Evolutionary conservation across 2,888 invertebrate genomes (phyloP).

Genomic region (Rhynchonema sp.): DNA sequence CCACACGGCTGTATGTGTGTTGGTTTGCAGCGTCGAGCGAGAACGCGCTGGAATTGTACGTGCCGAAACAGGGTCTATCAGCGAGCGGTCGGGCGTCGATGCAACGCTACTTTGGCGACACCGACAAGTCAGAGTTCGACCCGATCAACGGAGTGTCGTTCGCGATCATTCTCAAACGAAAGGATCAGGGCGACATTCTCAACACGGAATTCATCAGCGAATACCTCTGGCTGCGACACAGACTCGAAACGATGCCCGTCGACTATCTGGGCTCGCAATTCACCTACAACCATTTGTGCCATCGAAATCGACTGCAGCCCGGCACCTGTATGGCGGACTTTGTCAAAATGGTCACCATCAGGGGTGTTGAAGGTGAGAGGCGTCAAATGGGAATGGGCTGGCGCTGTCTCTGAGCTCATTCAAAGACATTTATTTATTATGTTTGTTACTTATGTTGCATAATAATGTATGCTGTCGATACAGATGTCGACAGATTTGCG

Average conservation of each 20-base stretch:
- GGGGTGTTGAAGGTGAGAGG: conserved; percentile 3
- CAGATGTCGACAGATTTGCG: no score
- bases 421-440: no score
- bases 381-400: no score
- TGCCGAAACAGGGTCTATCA: conserved; percentile 4
- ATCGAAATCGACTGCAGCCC: neutral
- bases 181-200: neutral
- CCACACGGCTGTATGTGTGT: no score
- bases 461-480: no score
- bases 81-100: neutral
- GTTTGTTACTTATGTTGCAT: no score
- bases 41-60: conserved; percentile 5
- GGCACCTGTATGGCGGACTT: conserved; percentile 3
- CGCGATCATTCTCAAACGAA: neutral
- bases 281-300: neutral
- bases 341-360: conserved; percentile 1
- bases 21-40: no score
- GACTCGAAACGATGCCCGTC: conserved; percentile 3
- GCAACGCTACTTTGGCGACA: neutral
- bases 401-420: no score
- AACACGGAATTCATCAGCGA: neutral
- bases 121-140: conserved; percentile 4
- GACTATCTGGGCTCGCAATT: neutral
- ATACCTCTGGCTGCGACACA: conserved; percentile 3
- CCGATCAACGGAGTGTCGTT: conserved; percentile 4